Evolutionary conservation across 2,888 invertebrate species (phyloP).

Genomic region (Epinotia nisella): DNA sequence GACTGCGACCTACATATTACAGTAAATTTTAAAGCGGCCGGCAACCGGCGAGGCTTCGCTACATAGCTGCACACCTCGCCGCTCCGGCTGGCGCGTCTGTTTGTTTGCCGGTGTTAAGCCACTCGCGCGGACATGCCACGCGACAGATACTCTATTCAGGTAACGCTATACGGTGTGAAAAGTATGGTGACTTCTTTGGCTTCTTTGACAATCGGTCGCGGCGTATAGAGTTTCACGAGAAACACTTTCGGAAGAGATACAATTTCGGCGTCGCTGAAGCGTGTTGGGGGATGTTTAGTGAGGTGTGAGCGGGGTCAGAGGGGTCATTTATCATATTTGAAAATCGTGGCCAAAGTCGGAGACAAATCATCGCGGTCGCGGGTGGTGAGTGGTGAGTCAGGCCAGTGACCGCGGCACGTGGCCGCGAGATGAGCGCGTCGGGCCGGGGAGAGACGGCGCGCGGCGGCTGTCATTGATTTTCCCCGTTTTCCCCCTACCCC

Average conservation of each 20-base stretch:
- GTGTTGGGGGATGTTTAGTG: constrained; percentile 14
- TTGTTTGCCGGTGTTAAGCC: constrained; percentile 56
- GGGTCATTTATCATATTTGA: constrained; percentile 46
- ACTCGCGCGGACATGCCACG: constrained; percentile 46
- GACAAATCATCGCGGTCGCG: constrained; percentile 48
- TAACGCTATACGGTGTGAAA: constrained; percentile 44
- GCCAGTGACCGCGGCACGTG: constrained; percentile 84
- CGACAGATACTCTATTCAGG: constrained; percentile 44
- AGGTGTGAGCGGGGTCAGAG: constrained; percentile 29
- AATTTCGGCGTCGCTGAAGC: constrained; percentile 33
- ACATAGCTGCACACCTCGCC: constrained; percentile 57
- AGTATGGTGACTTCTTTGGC: constrained; percentile 45
- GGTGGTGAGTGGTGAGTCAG: constrained; percentile 61
- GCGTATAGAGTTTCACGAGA: constrained; percentile 42
- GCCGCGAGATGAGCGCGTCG: constrained; percentile 83
- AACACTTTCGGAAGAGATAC: constrained; percentile 39
- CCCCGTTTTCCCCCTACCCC: constrained; percentile 75
- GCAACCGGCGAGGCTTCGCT: constrained; percentile 61
- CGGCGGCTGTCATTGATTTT: constrained; percentile 85
- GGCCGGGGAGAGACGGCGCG: constrained; percentile 82
- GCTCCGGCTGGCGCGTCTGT: constrained; percentile 55
- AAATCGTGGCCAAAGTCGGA: constrained; percentile 35
- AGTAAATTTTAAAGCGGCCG: constrained; percentile 68
- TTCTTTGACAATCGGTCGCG: constrained; percentile 47
- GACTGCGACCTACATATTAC: constrained; percentile 80